Conservation (phyloP, 2,888 invertebrate genomes). For the Papilio elwesi region DNA sequence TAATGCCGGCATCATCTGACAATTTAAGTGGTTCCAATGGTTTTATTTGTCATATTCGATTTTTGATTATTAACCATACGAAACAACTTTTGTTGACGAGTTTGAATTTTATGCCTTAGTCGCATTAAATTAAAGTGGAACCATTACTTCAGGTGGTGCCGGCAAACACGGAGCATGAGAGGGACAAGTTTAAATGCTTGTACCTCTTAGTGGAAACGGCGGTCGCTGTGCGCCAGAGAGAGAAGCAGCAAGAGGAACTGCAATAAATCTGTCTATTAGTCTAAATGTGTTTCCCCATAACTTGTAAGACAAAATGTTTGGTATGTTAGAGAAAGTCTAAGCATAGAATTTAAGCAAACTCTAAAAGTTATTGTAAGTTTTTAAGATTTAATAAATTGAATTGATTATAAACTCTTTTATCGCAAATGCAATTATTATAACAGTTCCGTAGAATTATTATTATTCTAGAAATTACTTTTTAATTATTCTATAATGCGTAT, state of each 20-base stretch:
- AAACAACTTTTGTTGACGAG: background rate
- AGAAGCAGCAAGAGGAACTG: slow-evolving; percentile 64
- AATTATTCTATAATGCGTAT: too few relatives aligned
- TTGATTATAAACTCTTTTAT: background rate
- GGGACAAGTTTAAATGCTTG: slow-evolving; percentile 71
- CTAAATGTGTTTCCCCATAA: background rate
- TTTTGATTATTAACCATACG: too few relatives aligned
- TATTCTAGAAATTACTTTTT: too few relatives aligned
- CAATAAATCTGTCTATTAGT: background rate
- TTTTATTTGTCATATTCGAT: slow-evolving; percentile 23
- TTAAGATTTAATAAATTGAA: slow-evolving; percentile 28
- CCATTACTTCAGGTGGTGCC: slow-evolving; percentile 66
- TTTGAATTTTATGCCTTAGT: background rate
- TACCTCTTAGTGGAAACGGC: slow-evolving; percentile 75
- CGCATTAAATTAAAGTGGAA: slow-evolving; percentile 39
- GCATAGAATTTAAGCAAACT: slow-evolving; percentile 35
- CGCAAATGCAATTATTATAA: too few relatives aligned
- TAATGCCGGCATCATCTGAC: slow-evolving; percentile 79
- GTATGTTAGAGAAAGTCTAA: slow-evolving; percentile 1
- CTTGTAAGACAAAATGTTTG: slow-evolving; percentile 28
- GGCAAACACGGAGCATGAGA: slow-evolving; percentile 56
- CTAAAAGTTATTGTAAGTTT: slow-evolving; percentile 11
- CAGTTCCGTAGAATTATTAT: too few relatives aligned
- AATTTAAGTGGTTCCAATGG: slow-evolving; percentile 39
- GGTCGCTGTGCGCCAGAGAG: slow-evolving; percentile 71